phyloP scores from a whole-genome alignment of 2,888 invertebrate genomes.

The Platycheirus rosarum region DNA sequence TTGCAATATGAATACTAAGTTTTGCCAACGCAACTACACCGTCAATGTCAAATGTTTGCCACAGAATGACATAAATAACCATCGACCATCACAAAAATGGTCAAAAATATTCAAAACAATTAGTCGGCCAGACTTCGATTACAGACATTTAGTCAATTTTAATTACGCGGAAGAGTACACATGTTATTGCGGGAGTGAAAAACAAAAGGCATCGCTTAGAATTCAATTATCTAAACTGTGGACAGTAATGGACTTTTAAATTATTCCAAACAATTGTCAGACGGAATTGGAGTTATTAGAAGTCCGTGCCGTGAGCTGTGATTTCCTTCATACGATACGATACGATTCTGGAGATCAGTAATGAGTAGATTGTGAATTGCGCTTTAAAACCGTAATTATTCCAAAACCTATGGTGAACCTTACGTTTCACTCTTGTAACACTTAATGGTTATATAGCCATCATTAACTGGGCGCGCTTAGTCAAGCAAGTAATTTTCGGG shows the following conservation, averaged over 20 bases:
- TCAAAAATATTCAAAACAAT: constrained; percentile 46
- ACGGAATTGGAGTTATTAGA: background rate
- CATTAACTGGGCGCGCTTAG: constrained; percentile 23
- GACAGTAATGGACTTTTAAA: constrained; percentile 36
- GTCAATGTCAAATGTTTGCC: constrained; percentile 42
- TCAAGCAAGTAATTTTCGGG: constrained; percentile 41
- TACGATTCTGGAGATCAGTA: constrained; percentile 21
- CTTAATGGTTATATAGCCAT: constrained; percentile 15
- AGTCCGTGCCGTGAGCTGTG: constrained; percentile 3
- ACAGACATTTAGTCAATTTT: constrained; percentile 49
- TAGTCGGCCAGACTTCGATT: background rate
- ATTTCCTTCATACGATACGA: constrained; percentile 52
- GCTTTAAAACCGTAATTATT: constrained; percentile 35
- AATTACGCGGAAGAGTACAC: constrained; percentile 42
- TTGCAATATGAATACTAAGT: constrained; percentile 30
- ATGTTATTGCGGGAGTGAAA: background rate
- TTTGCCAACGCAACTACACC: background rate
- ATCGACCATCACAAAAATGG: constrained; percentile 48
- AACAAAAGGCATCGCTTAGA: constrained; percentile 26
- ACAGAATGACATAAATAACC: constrained; percentile 44
- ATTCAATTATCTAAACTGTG: constrained; percentile 23
- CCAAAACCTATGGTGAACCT: background rate
- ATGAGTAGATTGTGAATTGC: constrained; percentile 31
- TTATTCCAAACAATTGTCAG: constrained; percentile 11
- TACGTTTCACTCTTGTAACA: constrained; percentile 5